phyloP scores from a whole-genome alignment of 2,797 vertebrate species.

The Dicrostonyx torquatus region DNA sequence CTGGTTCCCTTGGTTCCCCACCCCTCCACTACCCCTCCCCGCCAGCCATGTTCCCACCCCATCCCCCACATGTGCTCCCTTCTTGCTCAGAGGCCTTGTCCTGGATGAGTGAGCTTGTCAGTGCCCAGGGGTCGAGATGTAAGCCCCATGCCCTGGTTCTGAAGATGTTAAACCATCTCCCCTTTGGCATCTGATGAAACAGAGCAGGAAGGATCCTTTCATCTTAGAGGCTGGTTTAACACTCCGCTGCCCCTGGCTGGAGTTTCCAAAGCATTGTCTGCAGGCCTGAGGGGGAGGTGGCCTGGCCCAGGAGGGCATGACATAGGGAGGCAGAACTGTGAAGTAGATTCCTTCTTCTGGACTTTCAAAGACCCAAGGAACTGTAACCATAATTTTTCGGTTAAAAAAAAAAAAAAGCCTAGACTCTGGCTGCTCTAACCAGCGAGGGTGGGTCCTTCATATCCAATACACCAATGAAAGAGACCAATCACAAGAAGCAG shows the following conservation, averaged over 20 bases:
- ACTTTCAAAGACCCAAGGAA: neutral
- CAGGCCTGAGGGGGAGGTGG: neutral
- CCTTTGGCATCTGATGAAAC: neutral
- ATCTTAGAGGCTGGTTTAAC: neutral
- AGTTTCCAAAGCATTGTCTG: neutral
- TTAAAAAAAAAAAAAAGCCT: neutral
- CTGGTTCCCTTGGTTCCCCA: too few species aligned
- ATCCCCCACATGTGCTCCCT: neutral
- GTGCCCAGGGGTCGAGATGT: fast-evolving
- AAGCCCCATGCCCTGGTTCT: neutral
- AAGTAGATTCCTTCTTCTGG: neutral
- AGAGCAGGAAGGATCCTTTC: neutral
- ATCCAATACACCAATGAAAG: neutral
- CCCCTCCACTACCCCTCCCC: neutral
- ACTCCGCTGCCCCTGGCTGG: slow-evolving; percentile 19
- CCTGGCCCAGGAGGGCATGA: neutral
- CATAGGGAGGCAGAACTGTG: neutral
- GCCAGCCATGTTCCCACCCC: neutral
- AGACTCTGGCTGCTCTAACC: neutral
- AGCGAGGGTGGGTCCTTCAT: neutral
- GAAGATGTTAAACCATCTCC: neutral
- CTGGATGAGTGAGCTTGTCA: neutral
- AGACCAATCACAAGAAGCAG: neutral
- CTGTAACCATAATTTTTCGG: neutral
- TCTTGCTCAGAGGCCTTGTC: fast-evolving